These are phyloP conservation scores for Diachasmimorpha longicaudata DNA, from an alignment of 1,140 invertebrate genomes.

Conservation along the genomic window DNA sequence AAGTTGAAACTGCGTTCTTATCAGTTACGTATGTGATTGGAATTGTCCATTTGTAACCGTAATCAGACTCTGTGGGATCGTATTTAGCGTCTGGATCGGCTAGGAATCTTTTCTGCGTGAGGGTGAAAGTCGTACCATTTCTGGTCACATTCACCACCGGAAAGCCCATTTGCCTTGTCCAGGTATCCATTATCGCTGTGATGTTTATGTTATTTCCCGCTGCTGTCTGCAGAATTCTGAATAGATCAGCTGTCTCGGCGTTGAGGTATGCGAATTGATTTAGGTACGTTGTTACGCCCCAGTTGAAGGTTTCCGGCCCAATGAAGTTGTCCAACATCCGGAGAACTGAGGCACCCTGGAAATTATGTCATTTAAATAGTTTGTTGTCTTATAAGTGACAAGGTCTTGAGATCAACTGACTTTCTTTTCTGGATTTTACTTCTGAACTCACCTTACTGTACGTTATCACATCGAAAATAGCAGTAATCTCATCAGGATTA, in stretches of 20 bases:
- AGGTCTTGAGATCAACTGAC: background rate
- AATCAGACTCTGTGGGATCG: conserved; percentile 64
- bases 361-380: conserved; percentile 16
- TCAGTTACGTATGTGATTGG: conserved; percentile 80
- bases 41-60: conserved; percentile 80
- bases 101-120: conserved; percentile 79
- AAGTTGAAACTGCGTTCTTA: conserved; percentile 53
- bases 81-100: conserved; percentile 67
- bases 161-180: conserved; percentile 92
- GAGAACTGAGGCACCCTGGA: conserved; percentile 83
- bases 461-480: conserved; percentile 91
- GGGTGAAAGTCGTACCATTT: conserved; percentile 61
- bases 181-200: conserved; percentile 86
- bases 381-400: no score
- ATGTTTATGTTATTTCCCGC: conserved; percentile 62
- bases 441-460: conserved; percentile 80
- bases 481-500: conserved; percentile 88
- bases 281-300: conserved; percentile 77
- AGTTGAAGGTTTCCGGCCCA: conserved; percentile 75
- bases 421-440: no score
- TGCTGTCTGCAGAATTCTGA: conserved; percentile 68
- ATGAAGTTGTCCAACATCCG: conserved; percentile 90
- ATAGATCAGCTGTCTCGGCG: conserved; percentile 82
- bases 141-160: conserved; percentile 75
- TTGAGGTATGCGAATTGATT: conserved; percentile 74